Conservation (phyloP, 2,113 vertebrate species). For the Eudorcas thomsonii region DNA sequence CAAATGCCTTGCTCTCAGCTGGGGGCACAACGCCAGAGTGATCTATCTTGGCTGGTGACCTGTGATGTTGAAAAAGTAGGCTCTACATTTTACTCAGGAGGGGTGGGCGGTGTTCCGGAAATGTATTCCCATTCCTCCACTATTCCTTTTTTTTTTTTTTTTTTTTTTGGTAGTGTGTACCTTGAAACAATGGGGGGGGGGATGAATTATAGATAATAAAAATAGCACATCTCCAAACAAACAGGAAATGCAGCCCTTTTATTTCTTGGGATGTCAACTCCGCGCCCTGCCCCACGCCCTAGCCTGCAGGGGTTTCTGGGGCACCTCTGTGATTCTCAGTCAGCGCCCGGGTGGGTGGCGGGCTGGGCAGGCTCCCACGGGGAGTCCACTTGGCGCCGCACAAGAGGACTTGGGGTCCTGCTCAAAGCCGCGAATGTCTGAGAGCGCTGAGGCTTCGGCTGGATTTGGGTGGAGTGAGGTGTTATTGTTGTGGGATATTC, state of each 20-base stretch:
- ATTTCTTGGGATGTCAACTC: constrained; percentile 59
- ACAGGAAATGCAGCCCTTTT: constrained; percentile 13
- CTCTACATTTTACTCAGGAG: background rate
- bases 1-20: constrained; percentile 68
- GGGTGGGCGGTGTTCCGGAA: constrained; percentile 55
- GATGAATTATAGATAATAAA: constrained; percentile 47
- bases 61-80: constrained; percentile 41
- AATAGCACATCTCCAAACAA: constrained; percentile 49
- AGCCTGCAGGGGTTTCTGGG: background rate
- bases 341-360: background rate
- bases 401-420: background rate
- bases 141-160: background rate
- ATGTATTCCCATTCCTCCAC: constrained; percentile 37
- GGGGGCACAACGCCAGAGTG: constrained; percentile 58
- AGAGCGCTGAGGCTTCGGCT: background rate
- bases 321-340: background rate
- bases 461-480: background rate
- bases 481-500: background rate
- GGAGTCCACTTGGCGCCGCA: background rate
- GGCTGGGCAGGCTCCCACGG: background rate
- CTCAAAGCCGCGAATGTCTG: background rate
- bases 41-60: constrained; percentile 56
- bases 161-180: background rate
- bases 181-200: constrained; percentile 31
- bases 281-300: background rate